phyloP scores from a whole-genome alignment of 64 coral and sea anemone genomes.

The Stichodactyla mertensii region DNA sequence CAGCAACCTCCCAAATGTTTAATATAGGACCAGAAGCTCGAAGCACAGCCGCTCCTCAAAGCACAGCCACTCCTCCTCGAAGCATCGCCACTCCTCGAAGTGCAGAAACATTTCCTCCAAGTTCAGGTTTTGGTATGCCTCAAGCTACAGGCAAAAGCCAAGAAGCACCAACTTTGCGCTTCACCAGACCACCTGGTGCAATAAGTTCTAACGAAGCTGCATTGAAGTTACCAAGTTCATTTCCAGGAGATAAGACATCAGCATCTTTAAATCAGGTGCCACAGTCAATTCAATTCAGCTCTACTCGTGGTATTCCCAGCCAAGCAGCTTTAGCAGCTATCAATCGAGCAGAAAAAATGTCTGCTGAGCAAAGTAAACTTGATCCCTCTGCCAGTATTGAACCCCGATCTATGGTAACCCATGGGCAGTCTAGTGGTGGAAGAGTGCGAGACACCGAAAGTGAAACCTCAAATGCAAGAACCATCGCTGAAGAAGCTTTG shows the following conservation, averaged over 20 bases:
- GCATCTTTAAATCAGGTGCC: not conserved
- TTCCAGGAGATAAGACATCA: not conserved
- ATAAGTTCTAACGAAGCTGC: not conserved
- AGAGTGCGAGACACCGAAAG: not conserved
- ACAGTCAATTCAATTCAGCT: not conserved
- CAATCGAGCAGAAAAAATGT: conserved; percentile 21
- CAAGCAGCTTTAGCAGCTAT: conserved; percentile 48
- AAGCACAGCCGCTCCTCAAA: not conserved
- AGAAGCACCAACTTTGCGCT: not conserved
- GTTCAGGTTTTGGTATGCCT: not conserved
- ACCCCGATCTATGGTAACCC: conserved; percentile 34
- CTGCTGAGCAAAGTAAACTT: conserved; percentile 14
- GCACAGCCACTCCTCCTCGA: not conserved
- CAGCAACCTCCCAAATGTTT: not conserved
- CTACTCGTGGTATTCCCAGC: not conserved
- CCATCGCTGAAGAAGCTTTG: conserved; percentile 40
- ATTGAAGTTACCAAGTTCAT: not conserved
- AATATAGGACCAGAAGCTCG: not conserved
- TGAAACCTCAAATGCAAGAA: conserved; percentile 14
- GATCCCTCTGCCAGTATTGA: conserved; percentile 59
- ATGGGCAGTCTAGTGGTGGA: conserved; percentile 14
- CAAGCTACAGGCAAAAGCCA: not conserved
- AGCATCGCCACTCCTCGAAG: no score
- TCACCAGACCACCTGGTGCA: not conserved
- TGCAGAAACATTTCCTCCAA: not conserved